A percentile compares a stretch with the other conserved stretches of the same genome.
Conservation (phyloP, 2,888 invertebrate genomes). For the Helleia helle region DNA sequence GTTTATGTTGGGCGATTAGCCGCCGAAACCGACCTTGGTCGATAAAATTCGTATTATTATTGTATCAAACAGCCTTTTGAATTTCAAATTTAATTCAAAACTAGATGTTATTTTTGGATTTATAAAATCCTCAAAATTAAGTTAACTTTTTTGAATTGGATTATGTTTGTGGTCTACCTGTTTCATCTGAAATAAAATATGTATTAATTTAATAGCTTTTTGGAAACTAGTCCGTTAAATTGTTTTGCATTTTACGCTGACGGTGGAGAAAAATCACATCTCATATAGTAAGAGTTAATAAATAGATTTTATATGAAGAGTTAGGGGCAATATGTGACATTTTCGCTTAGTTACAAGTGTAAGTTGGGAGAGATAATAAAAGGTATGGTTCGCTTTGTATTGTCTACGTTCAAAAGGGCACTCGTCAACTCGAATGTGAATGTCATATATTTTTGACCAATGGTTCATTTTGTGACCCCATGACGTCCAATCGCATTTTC, state of each 20-base stretch:
- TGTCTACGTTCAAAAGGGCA: slow-evolving; percentile 34
- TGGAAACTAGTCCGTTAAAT: slow-evolving; percentile 70
- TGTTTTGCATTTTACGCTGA: slow-evolving; percentile 68
- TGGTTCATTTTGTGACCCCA: slow-evolving; percentile 5
- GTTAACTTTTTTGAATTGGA: slow-evolving; percentile 59
- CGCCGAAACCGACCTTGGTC: slow-evolving; percentile 55
- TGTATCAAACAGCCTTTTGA: slow-evolving; percentile 61
- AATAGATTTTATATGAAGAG: slow-evolving; percentile 47
- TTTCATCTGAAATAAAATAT: slow-evolving; percentile 46
- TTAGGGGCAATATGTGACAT: slow-evolving; percentile 60
- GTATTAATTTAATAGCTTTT: slow-evolving; percentile 59
- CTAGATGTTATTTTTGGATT: slow-evolving; percentile 47
- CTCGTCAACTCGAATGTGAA: slow-evolving; percentile 45
- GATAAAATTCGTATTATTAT: slow-evolving; percentile 69
- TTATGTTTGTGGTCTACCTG: slow-evolving; percentile 63
- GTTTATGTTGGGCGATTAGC: slow-evolving; percentile 53
- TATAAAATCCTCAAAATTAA: slow-evolving; percentile 57
- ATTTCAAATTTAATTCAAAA: slow-evolving; percentile 43
- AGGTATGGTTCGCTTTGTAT: slow-evolving; percentile 39
- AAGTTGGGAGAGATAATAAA: slow-evolving; percentile 26
- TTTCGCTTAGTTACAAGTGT: slow-evolving; percentile 45
- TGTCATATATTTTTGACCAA: slow-evolving; percentile 53
- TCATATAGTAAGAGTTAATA: slow-evolving; percentile 67
- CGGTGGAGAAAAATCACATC: slow-evolving; percentile 58
- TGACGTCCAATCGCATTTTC: background rate